These are phyloP conservation scores for Caenorhabditis japonica DNA, from an alignment of 2,888 invertebrate genomes.

Conservation along the genomic window DNA sequence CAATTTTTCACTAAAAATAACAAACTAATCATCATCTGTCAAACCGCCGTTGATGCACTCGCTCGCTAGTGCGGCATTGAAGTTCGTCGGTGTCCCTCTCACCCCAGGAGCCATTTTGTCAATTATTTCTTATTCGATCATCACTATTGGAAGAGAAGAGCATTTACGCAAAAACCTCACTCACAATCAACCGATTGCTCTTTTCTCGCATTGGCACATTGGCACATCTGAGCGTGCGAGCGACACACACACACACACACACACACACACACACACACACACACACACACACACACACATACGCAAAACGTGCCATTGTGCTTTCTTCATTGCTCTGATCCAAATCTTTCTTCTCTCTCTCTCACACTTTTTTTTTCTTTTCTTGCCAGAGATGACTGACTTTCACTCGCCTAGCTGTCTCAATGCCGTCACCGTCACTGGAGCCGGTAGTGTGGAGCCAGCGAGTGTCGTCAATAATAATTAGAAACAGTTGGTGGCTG, in stretches of 20 bases:
- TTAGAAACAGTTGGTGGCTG: constrained; percentile 64
- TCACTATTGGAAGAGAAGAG: constrained; percentile 19
- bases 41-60: no score
- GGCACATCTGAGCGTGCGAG: constrained; percentile 53
- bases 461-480: constrained; percentile 63
- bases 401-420: constrained; percentile 12
- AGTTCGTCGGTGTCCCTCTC: no score
- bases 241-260: no score
- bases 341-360: constrained; percentile 22
- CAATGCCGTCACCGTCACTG: background rate
- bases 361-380: constrained; percentile 3
- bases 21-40: no score
- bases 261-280: no score
- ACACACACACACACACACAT: no score
- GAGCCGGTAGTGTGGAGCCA: constrained; percentile 25
- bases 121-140: constrained; percentile 12
- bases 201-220: constrained; percentile 52
- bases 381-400: no score
- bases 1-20: no score
- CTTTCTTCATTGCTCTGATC: constrained; percentile 41
- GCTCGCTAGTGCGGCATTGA: no score
- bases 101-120: constrained; percentile 1
- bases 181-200: constrained; percentile 51
- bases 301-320: constrained; percentile 50
- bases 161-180: constrained; percentile 10